These are phyloP conservation scores for Saturnia japonica DNA, from an alignment of 2,888 invertebrate genomes.

Conservation along the genomic window DNA sequence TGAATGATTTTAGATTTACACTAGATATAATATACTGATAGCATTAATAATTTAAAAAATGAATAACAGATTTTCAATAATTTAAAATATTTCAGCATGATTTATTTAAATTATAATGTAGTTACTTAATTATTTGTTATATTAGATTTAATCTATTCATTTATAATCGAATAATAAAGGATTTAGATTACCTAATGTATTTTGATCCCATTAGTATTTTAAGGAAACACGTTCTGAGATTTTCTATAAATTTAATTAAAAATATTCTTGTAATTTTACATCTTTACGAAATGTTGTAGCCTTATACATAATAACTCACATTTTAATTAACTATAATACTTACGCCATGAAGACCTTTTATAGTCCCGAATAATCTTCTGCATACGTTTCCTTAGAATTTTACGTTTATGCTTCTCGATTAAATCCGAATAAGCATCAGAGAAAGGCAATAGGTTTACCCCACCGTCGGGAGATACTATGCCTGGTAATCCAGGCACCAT, in stretches of 20 bases:
- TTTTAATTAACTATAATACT: neutral
- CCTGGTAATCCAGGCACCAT: slow-evolving; percentile 65
- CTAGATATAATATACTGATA: neutral
- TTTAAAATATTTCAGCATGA: neutral
- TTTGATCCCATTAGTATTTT: neutral
- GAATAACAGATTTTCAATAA: neutral
- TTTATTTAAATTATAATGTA: neutral
- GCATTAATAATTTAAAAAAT: neutral
- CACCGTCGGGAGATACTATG: slow-evolving; percentile 58
- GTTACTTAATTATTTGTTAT: neutral
- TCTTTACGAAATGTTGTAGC: no score
- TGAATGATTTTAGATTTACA: neutral
- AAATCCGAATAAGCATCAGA: slow-evolving; percentile 66
- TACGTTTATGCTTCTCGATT: slow-evolving; percentile 60
- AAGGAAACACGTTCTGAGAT: neutral
- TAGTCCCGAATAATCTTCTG: slow-evolving; percentile 48
- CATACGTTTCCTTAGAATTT: slow-evolving; percentile 52
- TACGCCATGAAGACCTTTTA: slow-evolving; percentile 23
- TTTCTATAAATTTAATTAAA: neutral
- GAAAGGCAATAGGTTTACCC: slow-evolving; percentile 70
- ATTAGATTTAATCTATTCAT: neutral
- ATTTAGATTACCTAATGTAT: neutral
- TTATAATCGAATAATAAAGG: neutral
- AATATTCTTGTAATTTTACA: no score
- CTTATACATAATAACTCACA: no score